phyloP scores from a whole-genome alignment of 2,888 invertebrate species.

The Hirtodrosophila cameraria region DNA sequence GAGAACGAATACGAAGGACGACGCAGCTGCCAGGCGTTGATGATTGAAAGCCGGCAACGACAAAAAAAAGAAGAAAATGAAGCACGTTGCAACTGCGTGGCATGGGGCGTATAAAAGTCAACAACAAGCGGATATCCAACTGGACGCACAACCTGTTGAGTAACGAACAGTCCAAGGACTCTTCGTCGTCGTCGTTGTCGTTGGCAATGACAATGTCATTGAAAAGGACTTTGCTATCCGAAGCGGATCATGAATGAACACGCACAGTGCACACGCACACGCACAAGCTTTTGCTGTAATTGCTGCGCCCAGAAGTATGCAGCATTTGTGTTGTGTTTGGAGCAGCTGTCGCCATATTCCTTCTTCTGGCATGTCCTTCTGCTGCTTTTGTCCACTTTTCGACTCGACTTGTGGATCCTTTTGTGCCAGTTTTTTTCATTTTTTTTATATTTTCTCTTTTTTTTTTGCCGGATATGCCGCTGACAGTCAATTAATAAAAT shows the following conservation, averaged over 20 bases:
- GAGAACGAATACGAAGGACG: slow-evolving; percentile 4
- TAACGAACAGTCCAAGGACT: slow-evolving; percentile 39
- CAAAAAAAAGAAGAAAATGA: background rate
- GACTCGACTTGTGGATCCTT: slow-evolving; percentile 24
- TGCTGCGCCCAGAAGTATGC: slow-evolving; percentile 33
- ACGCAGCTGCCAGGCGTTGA: slow-evolving; percentile 28
- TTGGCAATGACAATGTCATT: slow-evolving; percentile 60
- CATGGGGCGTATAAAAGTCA: slow-evolving; percentile 16
- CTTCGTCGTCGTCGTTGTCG: background rate
- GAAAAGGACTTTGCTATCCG: slow-evolving; percentile 43
- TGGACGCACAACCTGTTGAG: slow-evolving; percentile 61
- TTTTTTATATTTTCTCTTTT: slow-evolving; percentile 10
- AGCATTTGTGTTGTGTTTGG: slow-evolving; percentile 18
- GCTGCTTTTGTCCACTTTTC: slow-evolving; percentile 21
- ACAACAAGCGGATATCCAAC: slow-evolving; percentile 23
- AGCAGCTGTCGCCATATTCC: slow-evolving; percentile 43
- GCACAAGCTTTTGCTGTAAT: slow-evolving; percentile 11
- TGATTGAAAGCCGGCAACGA: slow-evolving; percentile 60
- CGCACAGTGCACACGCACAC: slow-evolving; percentile 17
- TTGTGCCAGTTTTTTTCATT: background rate
- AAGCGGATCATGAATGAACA: slow-evolving; percentile 32
- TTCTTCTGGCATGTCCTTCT: background rate
- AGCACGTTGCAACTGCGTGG: slow-evolving; percentile 23
- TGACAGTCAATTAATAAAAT: slow-evolving; percentile 72
- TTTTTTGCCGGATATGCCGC: slow-evolving; percentile 48